Base-by-base conservation (phyloP, 2,888 invertebrate species). In the Stegophylla sp. region DNA sequence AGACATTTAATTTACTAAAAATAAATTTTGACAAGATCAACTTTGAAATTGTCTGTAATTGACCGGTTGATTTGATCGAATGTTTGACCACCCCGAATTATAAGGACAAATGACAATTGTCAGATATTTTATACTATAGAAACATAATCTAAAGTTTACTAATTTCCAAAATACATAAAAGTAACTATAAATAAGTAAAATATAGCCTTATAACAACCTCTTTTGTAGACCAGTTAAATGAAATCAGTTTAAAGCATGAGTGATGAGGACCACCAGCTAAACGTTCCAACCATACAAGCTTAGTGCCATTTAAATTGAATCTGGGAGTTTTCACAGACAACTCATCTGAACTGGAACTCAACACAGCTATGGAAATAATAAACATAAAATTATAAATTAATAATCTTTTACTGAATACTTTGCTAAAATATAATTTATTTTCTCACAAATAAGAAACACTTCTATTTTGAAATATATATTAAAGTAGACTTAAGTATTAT, bases 201-300 rank as follows among this genome's bases (percentile, higher is more conserved):
- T 34, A 51, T 64, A 48, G 5, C 20, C 10, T n/a, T 20, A 1
- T 48, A 48, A 9, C 12, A 10, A 85, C 84, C 82, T 85, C 73
- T 75, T 83, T 83, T n/a, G 84, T 82, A 17, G 43, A 86, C 85
- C 88, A 87, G 83, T 87, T 85, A 72, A 87, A 86, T 83, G 87
- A 87, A 84, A 92, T 89, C 0, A 95, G 87, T 82, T 90, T 87
- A 84, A 91, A 90, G 84, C 91, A 90, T 76, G 90, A 89, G 85
- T 90, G 90, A 86, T 95, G 95, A 1, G 94, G 91, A 0, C 94
- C 94, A 34, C 88, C 90, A 0, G 88, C 88, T 17, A 87, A 85
- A 77, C 92, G 88, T 86, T 94, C 92, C 72, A 95, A 87, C 91
- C 93, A 96, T 53, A 93, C 86, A 59, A 95, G 85, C 82, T 87